Evolutionary conservation across 2,888 invertebrate genomes (phyloP), one percentile per base, ranked within the genome.

Genomic region (Apamea epomidion): DNA sequence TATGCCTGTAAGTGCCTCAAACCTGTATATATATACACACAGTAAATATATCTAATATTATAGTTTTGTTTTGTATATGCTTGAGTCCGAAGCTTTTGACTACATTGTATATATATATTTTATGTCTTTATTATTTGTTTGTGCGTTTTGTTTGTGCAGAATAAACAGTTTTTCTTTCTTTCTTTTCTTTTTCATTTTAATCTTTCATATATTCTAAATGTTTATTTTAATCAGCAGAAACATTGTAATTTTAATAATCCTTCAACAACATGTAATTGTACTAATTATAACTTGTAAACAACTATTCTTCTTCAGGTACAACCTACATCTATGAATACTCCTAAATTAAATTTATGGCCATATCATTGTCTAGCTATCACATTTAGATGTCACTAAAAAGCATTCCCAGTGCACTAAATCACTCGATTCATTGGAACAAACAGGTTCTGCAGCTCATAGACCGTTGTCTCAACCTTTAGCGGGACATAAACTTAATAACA

Each of bases 401-500:
- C 91, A 94, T 96, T 95, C 95, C 95, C 96, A 96, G 93, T 94
- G 92, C 93, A 93, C 92, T 96, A 96, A 96, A 96, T 96, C 96
- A 96, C 83, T 88, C 81, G 42, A 86, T 90, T 91, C 90, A 94
- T 94, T 93, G 91, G 91, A 92, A 91, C 90, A 90, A 95, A 96
- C 96, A 91, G 94, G 96, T 96, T 96, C 89, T 78, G 77, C 87
- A 91, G 89, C 91, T 93, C 90, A 90, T 89, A 90, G 86, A 78
- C 91, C 91, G 93, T 95, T 94, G 94, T 95, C 93, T 95, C 94
- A 93, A 94, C 93, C 94, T 95, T 93, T 94, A 92, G 92, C 92
- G 93, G 94, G 91, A 94, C 95, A 94, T 95, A 95, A 95, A 95
- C 89, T 93, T 92, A 87, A 91, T 91, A 93, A 95, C 94, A 94